These are phyloP conservation scores for Chelonoidis abingdonii DNA, from an alignment of 2,113 vertebrate species.

Conservation along the genomic window DNA sequence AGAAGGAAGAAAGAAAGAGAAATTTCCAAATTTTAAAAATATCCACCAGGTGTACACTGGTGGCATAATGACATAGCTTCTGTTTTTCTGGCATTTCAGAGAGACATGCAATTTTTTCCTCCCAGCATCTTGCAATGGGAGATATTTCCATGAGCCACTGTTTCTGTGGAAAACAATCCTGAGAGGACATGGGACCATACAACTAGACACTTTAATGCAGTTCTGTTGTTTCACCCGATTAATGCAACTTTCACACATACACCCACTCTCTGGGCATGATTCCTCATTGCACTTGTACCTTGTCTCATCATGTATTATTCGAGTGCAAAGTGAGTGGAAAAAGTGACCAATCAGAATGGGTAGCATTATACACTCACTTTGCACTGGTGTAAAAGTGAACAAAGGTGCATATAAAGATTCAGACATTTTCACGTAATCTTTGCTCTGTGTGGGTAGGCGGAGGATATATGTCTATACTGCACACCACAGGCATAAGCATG, in stretches of 20 bases:
- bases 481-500: neutral
- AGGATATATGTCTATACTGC: neutral
- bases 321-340: neutral
- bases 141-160: neutral
- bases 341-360: neutral
- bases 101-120: neutral
- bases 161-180: neutral
- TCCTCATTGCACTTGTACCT: neutral
- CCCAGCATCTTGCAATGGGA: conserved; percentile 22
- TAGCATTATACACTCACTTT: neutral
- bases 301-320: neutral
- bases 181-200: neutral
- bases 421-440: neutral
- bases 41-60: neutral
- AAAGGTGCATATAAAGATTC: neutral
- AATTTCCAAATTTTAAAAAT: conserved; percentile 45
- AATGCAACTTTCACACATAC: neutral
- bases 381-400: neutral
- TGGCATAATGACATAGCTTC: conserved; percentile 1
- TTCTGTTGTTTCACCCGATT: neutral
- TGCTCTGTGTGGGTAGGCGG: neutral
- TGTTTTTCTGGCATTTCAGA: conserved; percentile 36
- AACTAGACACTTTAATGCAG: neutral
- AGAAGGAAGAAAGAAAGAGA: neutral
- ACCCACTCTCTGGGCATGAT: neutral